phyloP scores from a whole-genome alignment of 1,140 invertebrate genomes.

The Brachionus calyciflorus region DNA sequence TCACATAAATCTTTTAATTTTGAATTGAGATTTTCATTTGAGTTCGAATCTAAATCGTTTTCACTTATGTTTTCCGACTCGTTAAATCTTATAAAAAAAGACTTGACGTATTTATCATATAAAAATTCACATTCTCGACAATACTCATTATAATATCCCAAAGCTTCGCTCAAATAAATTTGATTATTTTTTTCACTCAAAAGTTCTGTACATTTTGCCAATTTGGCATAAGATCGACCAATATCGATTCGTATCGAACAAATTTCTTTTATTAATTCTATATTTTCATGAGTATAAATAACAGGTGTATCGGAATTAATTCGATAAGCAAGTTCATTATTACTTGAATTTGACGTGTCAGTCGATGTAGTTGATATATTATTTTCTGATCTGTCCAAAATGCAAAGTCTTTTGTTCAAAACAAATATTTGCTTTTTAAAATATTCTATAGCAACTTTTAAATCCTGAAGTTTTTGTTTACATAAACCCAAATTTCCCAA shows the following conservation, averaged over 20 bases:
- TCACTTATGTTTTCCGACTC: not conserved
- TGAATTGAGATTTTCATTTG: not conserved
- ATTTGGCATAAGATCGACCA: slow-evolving; percentile 34
- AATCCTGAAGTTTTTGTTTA: slow-evolving; percentile 31
- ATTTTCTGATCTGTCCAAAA: not conserved
- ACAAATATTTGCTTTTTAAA: slow-evolving; percentile 33
- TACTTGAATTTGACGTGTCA: not conserved
- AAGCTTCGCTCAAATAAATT: not conserved
- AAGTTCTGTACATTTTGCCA: slow-evolving; percentile 26
- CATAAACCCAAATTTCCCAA: slow-evolving; percentile 35
- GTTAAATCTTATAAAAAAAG: slow-evolving; percentile 11
- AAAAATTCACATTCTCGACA: slow-evolving; percentile 34
- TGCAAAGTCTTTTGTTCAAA: not conserved
- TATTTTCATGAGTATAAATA: not conserved
- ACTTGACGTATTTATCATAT: slow-evolving; percentile 18
- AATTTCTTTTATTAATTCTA: slow-evolving; percentile 36
- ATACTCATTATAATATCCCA: slow-evolving; percentile 25
- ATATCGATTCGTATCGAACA: slow-evolving; percentile 36
- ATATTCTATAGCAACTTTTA: not conserved
- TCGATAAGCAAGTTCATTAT: slow-evolving; percentile 13
- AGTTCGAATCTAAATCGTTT: not conserved
- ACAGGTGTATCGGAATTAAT: slow-evolving; percentile 18
- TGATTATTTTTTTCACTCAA: slow-evolving; percentile 4
- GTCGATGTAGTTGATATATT: not conserved
- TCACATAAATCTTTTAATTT: slow-evolving; percentile 31